Evolutionary conservation across 2,888 invertebrate species (phyloP), one percentile per base, ranked within the genome.

Genomic region (Nephrocerus scutellatus): DNA sequence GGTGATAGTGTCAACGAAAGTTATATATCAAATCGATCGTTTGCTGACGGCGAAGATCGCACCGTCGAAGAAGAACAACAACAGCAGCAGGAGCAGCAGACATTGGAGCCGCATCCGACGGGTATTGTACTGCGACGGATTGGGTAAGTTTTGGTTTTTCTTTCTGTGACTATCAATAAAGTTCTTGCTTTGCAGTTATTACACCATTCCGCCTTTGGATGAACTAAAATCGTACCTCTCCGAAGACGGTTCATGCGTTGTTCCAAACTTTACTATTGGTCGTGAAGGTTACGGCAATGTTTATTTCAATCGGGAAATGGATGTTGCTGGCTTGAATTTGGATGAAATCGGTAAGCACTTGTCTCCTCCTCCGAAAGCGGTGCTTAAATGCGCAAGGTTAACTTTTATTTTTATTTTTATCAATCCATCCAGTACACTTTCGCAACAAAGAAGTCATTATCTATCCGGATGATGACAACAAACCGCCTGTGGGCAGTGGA

Each of bases 391-490:
- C 16, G 30, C 15, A 19, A 12, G 16, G 8, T 22, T 19, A 37
- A 25, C 15, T 58, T 61, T 5, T 73, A 4, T 16, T 20, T 4
- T 14, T 22, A 22, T 35, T 41, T n/a, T n/a, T n/a, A n/a, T n/a
- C n/a, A n/a, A n/a, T n/a, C n/a, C n/a, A n/a, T n/a, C n/a, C 33
- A 80, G 91, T 97, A 1, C 85, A 88, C 60, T 90, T 97, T 68
- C 76, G 92, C 4, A 84, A 91, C 64, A 91, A 93, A 61, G 96
- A 98, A 69, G 84, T 98, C 3, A 85, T 86, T 14, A 81, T 98
- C 5, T 98, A 98, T 72, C 95, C 96, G 0, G 89, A 92, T 55
- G 87, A 90, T 48, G 73, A 76, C 0, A 77, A 77, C 40, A 97
- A 96, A 64, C 97, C 98, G 1, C 78, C 85, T 0, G 70, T 87